Conservation (phyloP, 2,888 invertebrate species). For the Zaprionus lineosus region DNA sequence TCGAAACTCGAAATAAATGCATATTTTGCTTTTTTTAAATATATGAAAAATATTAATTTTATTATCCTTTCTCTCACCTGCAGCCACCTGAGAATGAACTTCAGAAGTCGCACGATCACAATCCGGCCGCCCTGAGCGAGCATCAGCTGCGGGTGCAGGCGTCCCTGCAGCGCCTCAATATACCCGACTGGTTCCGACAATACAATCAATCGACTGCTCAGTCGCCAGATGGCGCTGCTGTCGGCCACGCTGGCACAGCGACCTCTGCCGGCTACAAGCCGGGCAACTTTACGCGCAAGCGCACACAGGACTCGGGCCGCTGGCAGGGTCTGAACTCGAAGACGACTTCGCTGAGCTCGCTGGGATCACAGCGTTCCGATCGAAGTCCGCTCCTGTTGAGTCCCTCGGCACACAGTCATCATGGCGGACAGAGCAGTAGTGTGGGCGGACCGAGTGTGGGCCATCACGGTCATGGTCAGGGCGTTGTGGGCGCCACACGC, state of each 20-base stretch:
- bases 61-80: constrained; percentile 26
- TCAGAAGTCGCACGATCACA: constrained; percentile 86
- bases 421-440: constrained; percentile 79
- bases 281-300: constrained; percentile 92
- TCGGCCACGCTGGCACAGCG: constrained; percentile 3
- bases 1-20: no score
- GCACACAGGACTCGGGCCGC: constrained; percentile 86
- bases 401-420: constrained; percentile 83
- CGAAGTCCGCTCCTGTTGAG: constrained; percentile 82
- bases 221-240: constrained; percentile 59
- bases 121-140: constrained; percentile 91
- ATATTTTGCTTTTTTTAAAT: neutral
- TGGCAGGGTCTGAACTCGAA: constrained; percentile 90
- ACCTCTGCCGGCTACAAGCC: constrained; percentile 84
- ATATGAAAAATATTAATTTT: neutral
- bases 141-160: constrained; percentile 96
- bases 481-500: constrained; percentile 80
- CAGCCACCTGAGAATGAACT: constrained; percentile 97
- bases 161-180: constrained; percentile 95
- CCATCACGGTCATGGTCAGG: constrained; percentile 24
- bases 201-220: constrained; percentile 79
- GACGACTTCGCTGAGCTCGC: constrained; percentile 92
- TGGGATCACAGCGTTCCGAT: constrained; percentile 84
- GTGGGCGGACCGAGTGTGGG: constrained; percentile 30
- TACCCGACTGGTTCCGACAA: constrained; percentile 95